A percentile compares a stretch with the other conserved stretches of the same genome.
Evolutionary conservation across 1,140 invertebrate species (phyloP).

Genomic region (Leptinotarsa texana): DNA sequence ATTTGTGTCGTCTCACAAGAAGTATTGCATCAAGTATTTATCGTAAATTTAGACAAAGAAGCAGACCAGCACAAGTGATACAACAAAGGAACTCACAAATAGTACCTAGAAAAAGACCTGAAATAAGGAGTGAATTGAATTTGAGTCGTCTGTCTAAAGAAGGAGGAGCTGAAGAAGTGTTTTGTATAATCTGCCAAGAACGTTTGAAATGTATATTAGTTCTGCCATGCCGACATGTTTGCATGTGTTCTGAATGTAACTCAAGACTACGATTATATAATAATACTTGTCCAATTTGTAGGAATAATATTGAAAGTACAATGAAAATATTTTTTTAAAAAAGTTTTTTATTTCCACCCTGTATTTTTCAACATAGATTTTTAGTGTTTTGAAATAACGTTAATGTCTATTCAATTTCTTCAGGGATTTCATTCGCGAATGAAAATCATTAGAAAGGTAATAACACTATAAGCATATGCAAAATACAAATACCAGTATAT

Average conservation of each 20-base stretch:
- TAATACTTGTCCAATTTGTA: slow-evolving; percentile 42
- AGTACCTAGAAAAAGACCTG: background rate
- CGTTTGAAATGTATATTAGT: slow-evolving; percentile 39
- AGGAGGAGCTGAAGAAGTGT: slow-evolving; percentile 26
- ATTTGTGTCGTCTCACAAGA: slow-evolving; percentile 21
- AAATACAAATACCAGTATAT: too few relatives aligned
- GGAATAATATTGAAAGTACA: slow-evolving; percentile 37
- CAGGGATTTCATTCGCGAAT: too few relatives aligned
- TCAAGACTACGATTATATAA: slow-evolving; percentile 35
- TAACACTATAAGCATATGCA: too few relatives aligned
- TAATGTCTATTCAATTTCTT: too few relatives aligned
- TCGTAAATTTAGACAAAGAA: background rate
- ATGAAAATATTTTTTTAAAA: slow-evolving; percentile 39
- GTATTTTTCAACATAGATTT: too few relatives aligned
- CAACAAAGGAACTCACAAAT: slow-evolving; percentile 7
- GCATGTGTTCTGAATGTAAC: slow-evolving; percentile 41
- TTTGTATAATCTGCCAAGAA: slow-evolving; percentile 44
- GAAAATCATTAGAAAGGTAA: too few relatives aligned
- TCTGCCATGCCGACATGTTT: slow-evolving; percentile 43
- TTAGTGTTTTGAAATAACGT: too few relatives aligned
- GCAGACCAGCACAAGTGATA: background rate
- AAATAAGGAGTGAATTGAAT: slow-evolving; percentile 17
- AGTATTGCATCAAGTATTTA: background rate
- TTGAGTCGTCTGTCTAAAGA: background rate
- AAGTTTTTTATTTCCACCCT: background rate